Evolutionary conservation across 2,888 invertebrate genomes (phyloP).

Genomic region (Gortyna flavago): DNA sequence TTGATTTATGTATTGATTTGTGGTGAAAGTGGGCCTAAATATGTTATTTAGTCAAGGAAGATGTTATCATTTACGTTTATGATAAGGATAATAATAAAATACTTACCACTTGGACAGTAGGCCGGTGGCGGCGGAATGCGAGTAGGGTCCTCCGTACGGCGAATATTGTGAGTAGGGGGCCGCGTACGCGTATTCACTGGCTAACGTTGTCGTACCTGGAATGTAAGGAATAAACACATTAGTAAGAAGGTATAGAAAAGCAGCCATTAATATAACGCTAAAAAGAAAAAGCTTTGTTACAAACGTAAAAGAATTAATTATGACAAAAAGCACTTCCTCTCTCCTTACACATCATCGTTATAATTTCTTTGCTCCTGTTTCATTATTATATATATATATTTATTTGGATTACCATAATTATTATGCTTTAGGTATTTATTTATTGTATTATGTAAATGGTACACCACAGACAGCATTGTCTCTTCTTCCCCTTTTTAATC

Average conservation of each 20-base stretch:
- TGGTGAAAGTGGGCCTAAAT: background rate
- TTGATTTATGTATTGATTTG: background rate
- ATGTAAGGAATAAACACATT: constrained; percentile 35
- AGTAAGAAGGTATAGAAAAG: background rate
- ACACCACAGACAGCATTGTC: too few species aligned
- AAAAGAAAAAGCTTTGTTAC: too few species aligned
- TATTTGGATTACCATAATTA: too few species aligned
- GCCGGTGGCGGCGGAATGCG: constrained; percentile 89
- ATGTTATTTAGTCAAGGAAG: background rate
- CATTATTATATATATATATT: too few species aligned
- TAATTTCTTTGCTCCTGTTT: too few species aligned
- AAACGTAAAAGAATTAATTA: background rate
- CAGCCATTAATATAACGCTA: background rate
- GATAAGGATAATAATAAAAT: constrained; percentile 1
- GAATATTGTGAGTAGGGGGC: constrained; percentile 91
- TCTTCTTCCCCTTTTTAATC: too few species aligned
- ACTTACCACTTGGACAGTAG: constrained; percentile 91
- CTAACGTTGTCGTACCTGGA: constrained; percentile 86
- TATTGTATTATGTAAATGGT: too few species aligned
- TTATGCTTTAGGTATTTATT: too few species aligned
- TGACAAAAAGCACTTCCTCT: too few species aligned
- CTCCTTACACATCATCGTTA: too few species aligned
- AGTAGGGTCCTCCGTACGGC: constrained; percentile 87
- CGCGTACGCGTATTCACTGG: constrained; percentile 92
- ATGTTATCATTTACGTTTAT: background rate